phyloP scores from a whole-genome alignment of 2,113 vertebrate genomes.

The Sterrhoptilus dennistouni region DNA sequence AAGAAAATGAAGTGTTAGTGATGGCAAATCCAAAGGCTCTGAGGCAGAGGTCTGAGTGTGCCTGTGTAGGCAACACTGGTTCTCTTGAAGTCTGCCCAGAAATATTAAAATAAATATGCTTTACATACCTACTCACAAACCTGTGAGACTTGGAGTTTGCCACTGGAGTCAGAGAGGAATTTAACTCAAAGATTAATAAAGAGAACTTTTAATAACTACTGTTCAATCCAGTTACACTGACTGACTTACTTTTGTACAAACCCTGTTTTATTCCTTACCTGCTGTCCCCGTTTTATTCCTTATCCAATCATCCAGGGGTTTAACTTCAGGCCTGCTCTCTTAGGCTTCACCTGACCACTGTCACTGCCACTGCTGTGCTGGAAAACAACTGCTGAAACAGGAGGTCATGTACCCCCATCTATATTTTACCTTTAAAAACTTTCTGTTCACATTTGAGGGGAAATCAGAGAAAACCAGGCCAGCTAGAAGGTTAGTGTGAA shows the following conservation, averaged over 20 bases:
- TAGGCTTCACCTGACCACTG: background rate
- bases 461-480: background rate
- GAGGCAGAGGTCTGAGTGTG: background rate
- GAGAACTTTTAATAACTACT: background rate
- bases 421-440: background rate
- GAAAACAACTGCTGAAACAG: background rate
- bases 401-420: rapidly evolving
- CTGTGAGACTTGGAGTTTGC: background rate
- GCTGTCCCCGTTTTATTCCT: background rate
- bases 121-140: background rate
- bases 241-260: background rate
- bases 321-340: background rate
- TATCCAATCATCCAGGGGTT: background rate
- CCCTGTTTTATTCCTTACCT: background rate
- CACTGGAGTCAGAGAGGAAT: background rate
- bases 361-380: background rate
- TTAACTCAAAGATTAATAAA: background rate
- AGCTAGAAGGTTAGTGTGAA: background rate
- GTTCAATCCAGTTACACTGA: background rate
- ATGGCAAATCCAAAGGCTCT: background rate
- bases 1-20: background rate
- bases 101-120: background rate
- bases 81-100: background rate
- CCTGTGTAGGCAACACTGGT: background rate
- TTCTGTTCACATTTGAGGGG: background rate